Evolutionary conservation across 2,888 invertebrate genomes (phyloP).

Genomic region (Rhagophthalmus giganteus): DNA sequence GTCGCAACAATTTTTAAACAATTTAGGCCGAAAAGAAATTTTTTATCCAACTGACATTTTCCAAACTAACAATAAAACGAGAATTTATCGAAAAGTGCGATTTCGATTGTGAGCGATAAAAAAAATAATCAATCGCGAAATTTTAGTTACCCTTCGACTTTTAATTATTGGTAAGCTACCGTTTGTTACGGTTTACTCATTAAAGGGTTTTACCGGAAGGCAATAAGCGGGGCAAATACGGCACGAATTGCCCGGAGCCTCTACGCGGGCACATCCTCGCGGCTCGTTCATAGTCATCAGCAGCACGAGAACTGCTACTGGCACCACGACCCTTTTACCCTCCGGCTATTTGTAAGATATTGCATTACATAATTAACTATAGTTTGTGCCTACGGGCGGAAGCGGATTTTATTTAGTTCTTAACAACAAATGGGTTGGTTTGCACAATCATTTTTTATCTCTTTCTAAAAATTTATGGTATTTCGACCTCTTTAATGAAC

Average conservation of each 20-base stretch:
- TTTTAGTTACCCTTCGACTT: too few species aligned
- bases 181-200: not conserved
- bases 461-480: too few species aligned
- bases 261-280: conserved; percentile 37
- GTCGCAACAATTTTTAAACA: too few species aligned
- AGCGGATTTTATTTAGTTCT: conserved; percentile 23
- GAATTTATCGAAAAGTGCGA: too few species aligned
- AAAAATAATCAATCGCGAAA: too few species aligned
- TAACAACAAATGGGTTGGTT: conserved; percentile 27
- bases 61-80: too few species aligned
- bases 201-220: conserved; percentile 40
- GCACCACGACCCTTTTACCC: conserved; percentile 38
- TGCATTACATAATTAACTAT: conserved; percentile 32
- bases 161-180: too few species aligned
- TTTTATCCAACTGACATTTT: too few species aligned
- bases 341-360: conserved; percentile 34
- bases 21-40: too few species aligned
- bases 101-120: too few species aligned
- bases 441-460: conserved; percentile 19
- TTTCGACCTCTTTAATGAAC: not conserved
- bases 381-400: conserved; percentile 27
- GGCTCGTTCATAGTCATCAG: conserved; percentile 41
- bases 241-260: conserved; percentile 44
- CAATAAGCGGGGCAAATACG: conserved; percentile 44
- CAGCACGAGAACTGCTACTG: conserved; percentile 44